phyloP scores from a whole-genome alignment of 2,797 vertebrate species.

The Pipistrellus nathusii region DNA sequence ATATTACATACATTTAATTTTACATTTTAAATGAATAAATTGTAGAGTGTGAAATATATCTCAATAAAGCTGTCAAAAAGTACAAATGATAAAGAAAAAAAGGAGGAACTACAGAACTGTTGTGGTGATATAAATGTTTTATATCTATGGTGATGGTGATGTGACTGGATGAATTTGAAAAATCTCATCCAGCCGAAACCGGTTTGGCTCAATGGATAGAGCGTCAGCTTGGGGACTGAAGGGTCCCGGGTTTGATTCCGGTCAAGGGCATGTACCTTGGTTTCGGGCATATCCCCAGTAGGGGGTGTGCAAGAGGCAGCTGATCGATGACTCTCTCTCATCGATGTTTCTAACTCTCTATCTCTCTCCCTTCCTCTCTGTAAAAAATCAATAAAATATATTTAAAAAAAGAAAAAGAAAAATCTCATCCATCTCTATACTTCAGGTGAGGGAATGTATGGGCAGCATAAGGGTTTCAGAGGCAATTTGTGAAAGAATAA shows the following conservation, averaged over 20 bases:
- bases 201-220: too few relatives aligned
- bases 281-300: too few relatives aligned
- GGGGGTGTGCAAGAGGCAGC: too few relatives aligned
- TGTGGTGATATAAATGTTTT: neutral
- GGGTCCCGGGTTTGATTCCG: too few relatives aligned
- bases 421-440: neutral
- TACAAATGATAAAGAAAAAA: neutral
- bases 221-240: too few relatives aligned
- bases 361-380: too few relatives aligned
- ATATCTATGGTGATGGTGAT: neutral
- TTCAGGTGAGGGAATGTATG: neutral
- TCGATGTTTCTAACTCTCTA: too few relatives aligned
- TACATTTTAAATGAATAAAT: neutral
- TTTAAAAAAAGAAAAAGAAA: neutral
- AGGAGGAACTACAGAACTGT: neutral
- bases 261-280: too few relatives aligned
- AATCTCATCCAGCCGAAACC: neutral
- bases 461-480: neutral
- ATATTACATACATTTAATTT: neutral
- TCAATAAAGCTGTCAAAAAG: conserved; percentile 1
- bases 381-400: too few relatives aligned
- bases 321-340: too few relatives aligned
- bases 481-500: neutral
- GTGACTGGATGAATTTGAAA: neutral
- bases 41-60: neutral